These are phyloP conservation scores for Manis javanica DNA, from an alignment of 2,797 vertebrate species.

Conservation along the genomic window DNA sequence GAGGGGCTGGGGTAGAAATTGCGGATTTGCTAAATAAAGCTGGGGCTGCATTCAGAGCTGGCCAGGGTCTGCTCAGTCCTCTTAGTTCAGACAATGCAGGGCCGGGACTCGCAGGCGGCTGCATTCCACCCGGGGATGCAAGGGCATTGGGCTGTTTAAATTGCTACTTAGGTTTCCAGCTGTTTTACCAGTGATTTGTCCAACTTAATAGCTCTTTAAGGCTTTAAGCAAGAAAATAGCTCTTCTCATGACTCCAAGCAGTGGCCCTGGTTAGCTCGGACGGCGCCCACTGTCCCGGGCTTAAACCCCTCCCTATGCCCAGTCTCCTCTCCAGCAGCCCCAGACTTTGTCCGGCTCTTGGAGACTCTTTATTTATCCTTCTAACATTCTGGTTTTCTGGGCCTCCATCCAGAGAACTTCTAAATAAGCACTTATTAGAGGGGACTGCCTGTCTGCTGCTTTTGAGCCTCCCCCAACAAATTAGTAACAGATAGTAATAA, in stretches of 20 bases:
- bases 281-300: constrained; percentile 84
- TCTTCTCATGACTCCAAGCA: constrained; percentile 87
- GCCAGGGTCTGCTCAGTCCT: constrained; percentile 84
- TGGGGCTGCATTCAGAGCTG: constrained; percentile 81
- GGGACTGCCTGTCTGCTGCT: constrained; percentile 64
- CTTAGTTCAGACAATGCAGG: constrained; percentile 86
- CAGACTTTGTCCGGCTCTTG: constrained; percentile 75
- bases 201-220: constrained; percentile 90
- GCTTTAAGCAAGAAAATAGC: constrained; percentile 90
- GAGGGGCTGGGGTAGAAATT: constrained; percentile 57
- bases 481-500: background rate
- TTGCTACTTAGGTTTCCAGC: constrained; percentile 91
- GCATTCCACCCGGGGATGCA: constrained; percentile 85
- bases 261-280: constrained; percentile 85
- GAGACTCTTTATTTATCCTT: constrained; percentile 77
- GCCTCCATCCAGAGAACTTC: constrained; percentile 71
- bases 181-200: constrained; percentile 90
- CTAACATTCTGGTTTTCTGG: constrained; percentile 80
- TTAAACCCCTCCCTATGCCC: constrained; percentile 79
- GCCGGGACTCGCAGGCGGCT: constrained; percentile 83
- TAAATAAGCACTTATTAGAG: constrained; percentile 59
- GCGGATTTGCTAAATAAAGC: constrained; percentile 85
- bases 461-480: background rate
- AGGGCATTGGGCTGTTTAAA: constrained; percentile 88
- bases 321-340: background rate